phyloP scores from a whole-genome alignment of 2,888 invertebrate genomes.

The Tanypteryx hageni region DNA sequence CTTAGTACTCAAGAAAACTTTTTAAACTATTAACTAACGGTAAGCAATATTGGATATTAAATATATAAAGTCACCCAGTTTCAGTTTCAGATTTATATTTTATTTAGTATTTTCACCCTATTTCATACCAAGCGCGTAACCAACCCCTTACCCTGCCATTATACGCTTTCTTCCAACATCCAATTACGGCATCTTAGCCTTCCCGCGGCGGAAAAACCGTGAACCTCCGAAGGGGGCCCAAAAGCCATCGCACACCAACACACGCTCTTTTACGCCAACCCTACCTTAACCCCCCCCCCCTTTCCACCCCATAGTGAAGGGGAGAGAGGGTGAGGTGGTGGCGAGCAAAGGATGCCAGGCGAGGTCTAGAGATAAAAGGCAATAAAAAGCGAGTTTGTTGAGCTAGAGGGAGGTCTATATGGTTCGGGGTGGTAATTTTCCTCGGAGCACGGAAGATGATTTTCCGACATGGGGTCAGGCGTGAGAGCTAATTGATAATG shows the following conservation, averaged over 20 bases:
- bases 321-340: neutral
- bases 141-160: too few relatives aligned
- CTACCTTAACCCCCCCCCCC: too few relatives aligned
- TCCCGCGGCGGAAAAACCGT: neutral
- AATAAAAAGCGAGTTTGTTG: conserved; percentile 39
- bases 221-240: neutral
- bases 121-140: too few relatives aligned
- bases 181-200: conserved; percentile 19
- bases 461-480: neutral
- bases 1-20: too few relatives aligned
- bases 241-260: conserved; percentile 32
- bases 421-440: conserved; percentile 15
- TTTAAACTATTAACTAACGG: too few relatives aligned
- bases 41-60: too few relatives aligned
- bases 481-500: conserved; percentile 35
- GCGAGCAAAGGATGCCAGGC: neutral
- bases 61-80: too few relatives aligned
- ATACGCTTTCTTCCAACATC: neutral
- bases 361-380: conserved; percentile 25
- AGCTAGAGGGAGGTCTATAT: neutral
- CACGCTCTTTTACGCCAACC: neutral
- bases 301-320: neutral
- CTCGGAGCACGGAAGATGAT: neutral
- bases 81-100: too few relatives aligned
- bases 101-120: too few relatives aligned